These are phyloP conservation scores for Lepidurus arcticus DNA, from an alignment of 1,140 invertebrate species.

Conservation along the genomic window DNA sequence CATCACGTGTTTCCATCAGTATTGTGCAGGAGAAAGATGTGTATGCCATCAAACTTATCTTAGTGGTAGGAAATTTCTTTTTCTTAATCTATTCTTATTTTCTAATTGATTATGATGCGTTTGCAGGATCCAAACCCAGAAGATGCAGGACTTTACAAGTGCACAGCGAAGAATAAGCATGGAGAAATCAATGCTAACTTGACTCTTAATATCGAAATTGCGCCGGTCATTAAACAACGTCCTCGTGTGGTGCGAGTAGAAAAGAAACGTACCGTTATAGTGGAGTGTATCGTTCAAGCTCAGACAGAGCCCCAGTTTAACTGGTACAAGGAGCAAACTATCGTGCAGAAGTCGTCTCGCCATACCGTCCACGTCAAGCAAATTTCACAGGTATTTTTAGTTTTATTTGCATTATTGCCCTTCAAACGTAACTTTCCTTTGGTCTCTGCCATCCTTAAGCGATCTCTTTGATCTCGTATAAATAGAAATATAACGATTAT, in stretches of 20 bases:
- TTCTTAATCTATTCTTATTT: not conserved
- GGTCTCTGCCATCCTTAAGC: not conserved
- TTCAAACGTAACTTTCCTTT: not conserved
- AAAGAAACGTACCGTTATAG: constrained; percentile 80
- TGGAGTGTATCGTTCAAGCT: constrained; percentile 82
- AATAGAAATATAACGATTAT: not conserved
- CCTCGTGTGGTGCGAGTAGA: constrained; percentile 83
- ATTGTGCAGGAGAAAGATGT: constrained; percentile 71
- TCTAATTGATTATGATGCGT: constrained; percentile 25
- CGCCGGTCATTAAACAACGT: constrained; percentile 87
- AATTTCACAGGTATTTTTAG: constrained; percentile 59
- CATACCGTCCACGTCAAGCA: constrained; percentile 69
- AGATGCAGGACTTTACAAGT: constrained; percentile 96
- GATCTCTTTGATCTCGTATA: no score
- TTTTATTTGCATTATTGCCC: not conserved
- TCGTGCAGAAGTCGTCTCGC: constrained; percentile 66
- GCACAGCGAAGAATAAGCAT: constrained; percentile 90
- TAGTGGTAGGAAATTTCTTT: constrained; percentile 12
- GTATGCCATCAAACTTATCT: constrained; percentile 73
- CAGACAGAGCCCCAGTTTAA: constrained; percentile 80
- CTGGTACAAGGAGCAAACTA: constrained; percentile 78
- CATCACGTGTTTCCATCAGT: constrained; percentile 68
- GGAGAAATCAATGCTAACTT: constrained; percentile 95
- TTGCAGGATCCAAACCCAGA: constrained; percentile 77
- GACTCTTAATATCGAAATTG: constrained; percentile 95